Conservation (phyloP, 2,113 vertebrate genomes). For the Cyanocitta stelleri region DNA sequence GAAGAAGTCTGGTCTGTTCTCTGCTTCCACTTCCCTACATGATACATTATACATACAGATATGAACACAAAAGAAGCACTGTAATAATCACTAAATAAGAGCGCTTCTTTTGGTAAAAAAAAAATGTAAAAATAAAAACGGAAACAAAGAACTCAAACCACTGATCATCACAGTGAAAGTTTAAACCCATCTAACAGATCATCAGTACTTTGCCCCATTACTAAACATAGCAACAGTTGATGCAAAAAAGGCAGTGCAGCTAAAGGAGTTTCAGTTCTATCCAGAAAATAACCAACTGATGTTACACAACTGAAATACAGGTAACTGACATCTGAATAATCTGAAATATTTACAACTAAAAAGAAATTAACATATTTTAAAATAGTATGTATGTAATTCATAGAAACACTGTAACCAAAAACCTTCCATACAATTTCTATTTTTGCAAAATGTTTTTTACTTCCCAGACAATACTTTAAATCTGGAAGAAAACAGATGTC, state of each 20-base stretch:
- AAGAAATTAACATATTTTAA: background rate
- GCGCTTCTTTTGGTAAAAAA: background rate
- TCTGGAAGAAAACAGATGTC: background rate
- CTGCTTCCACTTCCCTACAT: background rate
- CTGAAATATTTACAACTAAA: background rate
- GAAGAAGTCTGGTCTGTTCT: background rate
- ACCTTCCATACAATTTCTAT: background rate
- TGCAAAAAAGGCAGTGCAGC: background rate
- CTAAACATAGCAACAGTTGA: background rate
- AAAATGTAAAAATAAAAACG: background rate
- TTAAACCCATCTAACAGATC: background rate
- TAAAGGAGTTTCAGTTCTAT: background rate
- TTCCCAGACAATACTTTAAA: background rate
- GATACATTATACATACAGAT: accelerated
- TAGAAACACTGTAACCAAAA: background rate
- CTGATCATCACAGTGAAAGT: background rate
- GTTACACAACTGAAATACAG: background rate
- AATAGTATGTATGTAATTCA: background rate
- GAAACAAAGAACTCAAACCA: background rate
- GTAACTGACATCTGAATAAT: background rate
- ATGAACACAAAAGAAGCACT: background rate
- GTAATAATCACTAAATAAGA: background rate
- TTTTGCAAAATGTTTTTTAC: background rate
- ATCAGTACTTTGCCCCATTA: background rate
- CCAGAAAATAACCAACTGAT: background rate